phyloP scores from a whole-genome alignment of 2,113 vertebrate genomes.

The Rhinichthys klamathensis region DNA sequence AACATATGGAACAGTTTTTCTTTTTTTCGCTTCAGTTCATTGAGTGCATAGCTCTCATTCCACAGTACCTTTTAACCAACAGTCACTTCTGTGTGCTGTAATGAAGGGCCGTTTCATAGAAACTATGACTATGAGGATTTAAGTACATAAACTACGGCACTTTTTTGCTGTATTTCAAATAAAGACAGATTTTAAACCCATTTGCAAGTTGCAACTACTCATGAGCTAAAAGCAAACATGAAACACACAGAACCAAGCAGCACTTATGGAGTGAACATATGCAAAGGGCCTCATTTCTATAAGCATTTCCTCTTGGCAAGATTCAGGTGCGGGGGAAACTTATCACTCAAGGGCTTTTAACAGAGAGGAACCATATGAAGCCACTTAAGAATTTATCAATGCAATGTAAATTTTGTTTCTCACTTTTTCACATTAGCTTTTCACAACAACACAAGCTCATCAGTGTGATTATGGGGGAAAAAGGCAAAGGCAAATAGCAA shows the following conservation, averaged over 20 bases:
- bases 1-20: background rate
- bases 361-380: slow-evolving; percentile 57
- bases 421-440: slow-evolving; percentile 44
- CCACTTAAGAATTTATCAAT: slow-evolving; percentile 50
- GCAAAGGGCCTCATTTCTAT: slow-evolving; percentile 30
- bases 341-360: slow-evolving; percentile 35
- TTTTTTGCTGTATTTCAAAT: background rate
- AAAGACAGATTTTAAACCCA: background rate
- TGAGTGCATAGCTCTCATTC: background rate
- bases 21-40: background rate
- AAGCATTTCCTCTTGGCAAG: slow-evolving; percentile 50
- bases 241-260: slow-evolving; percentile 34
- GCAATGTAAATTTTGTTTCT: slow-evolving; percentile 36
- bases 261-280: slow-evolving; percentile 34
- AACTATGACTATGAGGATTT: slow-evolving; percentile 4
- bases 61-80: background rate
- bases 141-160: background rate
- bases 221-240: slow-evolving; percentile 1
- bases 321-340: slow-evolving; percentile 43
- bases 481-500: background rate
- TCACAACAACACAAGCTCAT: slow-evolving; percentile 29
- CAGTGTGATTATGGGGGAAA: background rate
- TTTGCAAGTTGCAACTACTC: background rate
- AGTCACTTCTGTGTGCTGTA: background rate
- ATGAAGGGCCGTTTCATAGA: slow-evolving; percentile 6